A percentile compares a stretch with the other conserved stretches of the same genome.
Evolutionary conservation across 64 coral and sea anemone species (phyloP).

Genomic region (Pocillopora verrucosa): DNA sequence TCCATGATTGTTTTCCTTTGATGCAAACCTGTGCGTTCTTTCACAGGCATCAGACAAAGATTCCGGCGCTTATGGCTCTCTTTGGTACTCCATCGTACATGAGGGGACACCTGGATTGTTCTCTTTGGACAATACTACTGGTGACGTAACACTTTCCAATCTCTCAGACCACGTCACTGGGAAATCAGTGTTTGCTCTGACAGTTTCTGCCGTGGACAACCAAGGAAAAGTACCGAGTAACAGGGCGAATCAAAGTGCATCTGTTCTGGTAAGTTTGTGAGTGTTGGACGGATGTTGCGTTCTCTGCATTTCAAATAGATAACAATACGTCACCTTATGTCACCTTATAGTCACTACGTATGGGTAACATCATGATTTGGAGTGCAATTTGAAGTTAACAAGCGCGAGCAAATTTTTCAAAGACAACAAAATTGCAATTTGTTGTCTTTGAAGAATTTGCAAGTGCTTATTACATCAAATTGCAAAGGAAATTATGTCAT

Average conservation of each 20-base stretch:
- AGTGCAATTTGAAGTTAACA: too few species aligned
- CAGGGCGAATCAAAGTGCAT: slow-evolving; percentile 5
- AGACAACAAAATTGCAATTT: too few species aligned
- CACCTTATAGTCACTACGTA: too few species aligned
- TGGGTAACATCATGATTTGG: too few species aligned
- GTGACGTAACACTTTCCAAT: slow-evolving; percentile 22
- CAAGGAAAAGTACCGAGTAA: slow-evolving; percentile 33
- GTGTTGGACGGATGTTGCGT: background rate
- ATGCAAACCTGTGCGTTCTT: background rate
- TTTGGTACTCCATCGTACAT: slow-evolving; percentile 24
- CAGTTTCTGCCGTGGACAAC: slow-evolving; percentile 49
- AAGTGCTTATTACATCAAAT: too few species aligned
- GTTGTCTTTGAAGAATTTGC: too few species aligned
- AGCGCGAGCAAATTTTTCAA: too few species aligned
- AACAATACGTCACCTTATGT: too few species aligned
- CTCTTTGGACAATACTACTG: slow-evolving; percentile 10
- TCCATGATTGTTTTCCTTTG: background rate
- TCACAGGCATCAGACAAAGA: slow-evolving; percentile 53
- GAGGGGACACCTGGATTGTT: slow-evolving; percentile 29
- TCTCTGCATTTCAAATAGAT: background rate
- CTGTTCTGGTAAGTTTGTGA: slow-evolving; percentile 29
- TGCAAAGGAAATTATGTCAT: too few species aligned
- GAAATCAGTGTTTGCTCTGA: background rate
- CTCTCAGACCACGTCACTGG: background rate
- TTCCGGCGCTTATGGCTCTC: slow-evolving; percentile 6